Conservation (phyloP, 2,113 vertebrate species). For the Sapayoa aenigma region DNA sequence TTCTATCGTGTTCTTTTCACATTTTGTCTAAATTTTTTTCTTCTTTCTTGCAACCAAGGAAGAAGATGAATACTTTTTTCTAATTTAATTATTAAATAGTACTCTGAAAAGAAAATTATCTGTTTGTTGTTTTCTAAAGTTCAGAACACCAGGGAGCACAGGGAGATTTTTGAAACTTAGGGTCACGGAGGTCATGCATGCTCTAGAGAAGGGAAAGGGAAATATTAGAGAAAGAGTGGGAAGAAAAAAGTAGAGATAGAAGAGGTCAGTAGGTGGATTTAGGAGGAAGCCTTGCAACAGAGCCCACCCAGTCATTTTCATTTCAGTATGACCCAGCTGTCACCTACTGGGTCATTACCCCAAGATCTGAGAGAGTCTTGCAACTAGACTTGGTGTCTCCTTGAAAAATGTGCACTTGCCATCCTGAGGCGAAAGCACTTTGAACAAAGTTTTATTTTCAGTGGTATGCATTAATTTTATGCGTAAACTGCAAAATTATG, state of each 20-base stretch:
- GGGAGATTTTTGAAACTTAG: not conserved
- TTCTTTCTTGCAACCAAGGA: not conserved
- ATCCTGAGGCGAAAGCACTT: not conserved
- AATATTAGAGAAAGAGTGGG: not conserved
- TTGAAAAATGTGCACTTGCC: not conserved
- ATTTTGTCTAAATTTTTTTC: not conserved
- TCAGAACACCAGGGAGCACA: not conserved
- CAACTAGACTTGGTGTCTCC: accelerated
- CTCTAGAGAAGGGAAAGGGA: not conserved
- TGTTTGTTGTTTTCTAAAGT: not conserved
- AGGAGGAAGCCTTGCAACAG: not conserved
- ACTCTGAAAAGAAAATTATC: not conserved
- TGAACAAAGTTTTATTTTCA: not conserved
- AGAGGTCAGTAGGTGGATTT: not conserved
- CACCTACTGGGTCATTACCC: accelerated
- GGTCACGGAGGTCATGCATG: accelerated
- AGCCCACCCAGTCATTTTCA: not conserved
- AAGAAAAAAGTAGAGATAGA: not conserved
- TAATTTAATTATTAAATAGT: not conserved
- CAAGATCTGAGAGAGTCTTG: not conserved
- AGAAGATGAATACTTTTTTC: not conserved
- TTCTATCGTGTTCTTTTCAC: not conserved
- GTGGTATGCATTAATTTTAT: not conserved
- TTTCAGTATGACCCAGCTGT: not conserved
- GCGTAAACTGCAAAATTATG: not conserved